Percentiles rank a stretch among this genome's conserved stretches.
phyloP scores from a whole-genome alignment of 2,113 vertebrate species.

The Rattus rattus region DNA sequence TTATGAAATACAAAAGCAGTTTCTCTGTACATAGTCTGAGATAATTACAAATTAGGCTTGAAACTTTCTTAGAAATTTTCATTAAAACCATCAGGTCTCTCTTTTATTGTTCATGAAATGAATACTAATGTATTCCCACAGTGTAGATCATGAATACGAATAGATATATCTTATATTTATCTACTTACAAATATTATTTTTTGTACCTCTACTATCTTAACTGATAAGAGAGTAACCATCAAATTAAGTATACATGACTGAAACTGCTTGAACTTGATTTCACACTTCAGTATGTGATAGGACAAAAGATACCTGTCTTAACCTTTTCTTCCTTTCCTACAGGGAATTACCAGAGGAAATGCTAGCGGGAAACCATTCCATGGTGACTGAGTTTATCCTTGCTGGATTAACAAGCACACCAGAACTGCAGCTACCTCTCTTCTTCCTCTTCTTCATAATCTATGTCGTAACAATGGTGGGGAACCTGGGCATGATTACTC shows the following conservation, averaged over 20 bases:
- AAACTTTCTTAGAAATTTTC: neutral
- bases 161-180: neutral
- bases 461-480: neutral
- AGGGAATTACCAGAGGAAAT: neutral
- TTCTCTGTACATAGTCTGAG: neutral
- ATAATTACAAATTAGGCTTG: neutral
- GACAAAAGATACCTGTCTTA: neutral
- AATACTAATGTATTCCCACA: neutral
- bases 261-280: neutral
- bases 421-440: slow-evolving; percentile 32
- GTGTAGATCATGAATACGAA: neutral
- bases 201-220: neutral
- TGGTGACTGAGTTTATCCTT: slow-evolving; percentile 16
- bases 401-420: neutral
- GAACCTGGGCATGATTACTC: neutral
- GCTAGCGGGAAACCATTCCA: slow-evolving; percentile 23
- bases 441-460: slow-evolving; percentile 33
- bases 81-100: neutral
- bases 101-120: neutral
- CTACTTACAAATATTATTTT: neutral
- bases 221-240: neutral
- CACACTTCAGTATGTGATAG: neutral
- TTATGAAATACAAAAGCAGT: neutral
- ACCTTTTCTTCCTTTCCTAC: neutral
- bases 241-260: neutral